A percentile compares a stretch with the other conserved stretches of the same genome.
Conservation (phyloP, 1,140 invertebrate genomes). For the Heliconius himera region DNA sequence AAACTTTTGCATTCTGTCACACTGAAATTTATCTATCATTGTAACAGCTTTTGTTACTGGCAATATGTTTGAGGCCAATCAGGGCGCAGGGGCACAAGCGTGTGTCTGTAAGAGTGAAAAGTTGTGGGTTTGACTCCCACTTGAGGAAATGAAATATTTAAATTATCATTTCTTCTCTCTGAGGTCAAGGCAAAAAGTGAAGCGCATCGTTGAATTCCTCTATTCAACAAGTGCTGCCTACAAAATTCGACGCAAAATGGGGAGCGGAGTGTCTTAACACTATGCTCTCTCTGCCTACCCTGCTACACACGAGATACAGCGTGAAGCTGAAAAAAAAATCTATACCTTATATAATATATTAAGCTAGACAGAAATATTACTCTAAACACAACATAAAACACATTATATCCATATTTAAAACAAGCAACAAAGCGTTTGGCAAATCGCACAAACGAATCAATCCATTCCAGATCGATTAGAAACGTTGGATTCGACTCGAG, state of each 20-base stretch:
- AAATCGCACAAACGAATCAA: conserved; percentile 36
- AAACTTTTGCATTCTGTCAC: neutral
- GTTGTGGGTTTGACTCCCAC: too few species aligned
- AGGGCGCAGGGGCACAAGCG: too few species aligned
- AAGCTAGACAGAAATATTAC: neutral
- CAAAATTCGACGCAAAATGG: too few species aligned
- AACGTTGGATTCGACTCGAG: conserved; percentile 59
- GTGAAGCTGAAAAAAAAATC: neutral
- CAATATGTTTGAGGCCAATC: neutral
- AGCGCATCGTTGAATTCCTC: too few species aligned
- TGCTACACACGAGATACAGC: too few species aligned
- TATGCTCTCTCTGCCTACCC: too few species aligned
- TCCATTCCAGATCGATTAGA: conserved; percentile 55
- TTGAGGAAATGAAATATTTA: too few species aligned
- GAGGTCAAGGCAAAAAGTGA: too few species aligned
- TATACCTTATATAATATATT: neutral
- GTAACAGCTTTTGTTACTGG: neutral
- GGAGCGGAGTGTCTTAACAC: too few species aligned
- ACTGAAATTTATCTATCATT: neutral
- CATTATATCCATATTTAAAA: conserved; percentile 26
- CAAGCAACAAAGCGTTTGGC: conserved; percentile 42
- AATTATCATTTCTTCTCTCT: too few species aligned
- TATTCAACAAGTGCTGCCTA: too few species aligned
- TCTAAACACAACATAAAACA: neutral
- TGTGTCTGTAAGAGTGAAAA: too few species aligned